These are phyloP conservation scores for Mobula hypostoma DNA, from an alignment of 2,113 vertebrate genomes.

Conservation along the genomic window DNA sequence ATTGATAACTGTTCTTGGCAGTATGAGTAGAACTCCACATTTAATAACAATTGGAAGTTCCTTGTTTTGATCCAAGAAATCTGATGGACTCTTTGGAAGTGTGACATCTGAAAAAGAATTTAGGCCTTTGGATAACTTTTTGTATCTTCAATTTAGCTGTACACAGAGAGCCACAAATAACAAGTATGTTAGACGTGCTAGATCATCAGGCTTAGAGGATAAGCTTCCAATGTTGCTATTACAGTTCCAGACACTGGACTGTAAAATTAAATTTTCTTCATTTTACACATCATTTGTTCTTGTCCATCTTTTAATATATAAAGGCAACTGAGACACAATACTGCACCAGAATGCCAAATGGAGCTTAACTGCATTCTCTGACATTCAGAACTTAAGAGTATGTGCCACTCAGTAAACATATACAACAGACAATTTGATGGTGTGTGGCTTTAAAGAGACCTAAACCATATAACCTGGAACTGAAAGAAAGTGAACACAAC, in stretches of 20 bases:
- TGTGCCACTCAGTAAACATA: too few relatives aligned
- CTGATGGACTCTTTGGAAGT: neutral
- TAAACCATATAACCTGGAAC: too few relatives aligned
- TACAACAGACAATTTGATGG: too few relatives aligned
- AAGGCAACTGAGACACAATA: conserved; percentile 41
- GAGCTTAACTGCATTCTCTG: neutral
- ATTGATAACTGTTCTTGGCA: neutral
- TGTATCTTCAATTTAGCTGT: neutral
- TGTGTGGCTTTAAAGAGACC: too few relatives aligned
- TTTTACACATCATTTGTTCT: conserved; percentile 62
- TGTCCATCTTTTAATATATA: conserved; percentile 46
- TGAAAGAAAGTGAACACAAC: too few relatives aligned
- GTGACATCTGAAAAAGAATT: neutral
- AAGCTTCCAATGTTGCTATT: neutral
- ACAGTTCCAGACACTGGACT: neutral
- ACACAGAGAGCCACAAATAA: neutral
- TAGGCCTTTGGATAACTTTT: conserved; percentile 1
- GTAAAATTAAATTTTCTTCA: conserved; percentile 54
- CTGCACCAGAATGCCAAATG: neutral
- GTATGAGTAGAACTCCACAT: neutral
- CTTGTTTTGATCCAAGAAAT: neutral
- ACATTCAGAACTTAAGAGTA: neutral
- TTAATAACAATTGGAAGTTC: neutral
- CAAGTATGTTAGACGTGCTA: neutral
- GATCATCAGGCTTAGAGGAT: neutral